A percentile compares a stretch with the other conserved stretches of the same genome.
phyloP scores from a whole-genome alignment of 2,888 invertebrate species.

The Standfussiana lucernea region DNA sequence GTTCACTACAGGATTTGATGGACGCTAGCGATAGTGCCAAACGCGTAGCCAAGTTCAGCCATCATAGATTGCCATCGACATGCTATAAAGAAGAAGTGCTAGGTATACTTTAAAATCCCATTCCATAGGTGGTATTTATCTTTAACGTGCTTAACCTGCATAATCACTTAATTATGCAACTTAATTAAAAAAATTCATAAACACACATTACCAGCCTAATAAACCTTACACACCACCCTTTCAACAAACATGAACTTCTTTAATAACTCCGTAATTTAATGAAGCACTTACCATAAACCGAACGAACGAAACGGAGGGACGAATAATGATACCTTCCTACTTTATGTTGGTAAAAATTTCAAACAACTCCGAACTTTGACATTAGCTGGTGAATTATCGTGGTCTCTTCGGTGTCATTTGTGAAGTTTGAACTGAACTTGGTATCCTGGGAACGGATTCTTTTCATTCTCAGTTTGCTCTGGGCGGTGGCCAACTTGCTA shows the following conservation, averaged over 20 bases:
- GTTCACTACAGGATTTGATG: not conserved
- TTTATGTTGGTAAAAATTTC: slow-evolving; percentile 86
- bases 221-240: slow-evolving; percentile 46
- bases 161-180: not conserved
- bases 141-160: not conserved
- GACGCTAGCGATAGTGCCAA: not conserved
- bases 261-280: slow-evolving; percentile 59
- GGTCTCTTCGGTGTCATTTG: slow-evolving; percentile 89
- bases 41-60: not conserved
- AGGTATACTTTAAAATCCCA: not conserved
- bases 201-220: slow-evolving; percentile 38
- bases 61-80: too few relatives aligned
- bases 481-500: slow-evolving; percentile 75
- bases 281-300: slow-evolving; percentile 67
- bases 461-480: slow-evolving; percentile 74
- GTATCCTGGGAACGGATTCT: slow-evolving; percentile 79
- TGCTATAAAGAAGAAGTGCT: not conserved
- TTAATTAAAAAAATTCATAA: not conserved
- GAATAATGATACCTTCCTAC: slow-evolving; percentile 76
- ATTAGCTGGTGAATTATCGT: slow-evolving; percentile 89
- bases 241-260: slow-evolving; percentile 51
- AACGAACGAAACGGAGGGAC: slow-evolving; percentile 76
- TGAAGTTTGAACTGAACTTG: slow-evolving; percentile 84
- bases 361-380: slow-evolving; percentile 87
- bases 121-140: not conserved